Conservation (phyloP, 35 echinoderm and acorn worm genomes). For the Holothuria glaberrima region DNA sequence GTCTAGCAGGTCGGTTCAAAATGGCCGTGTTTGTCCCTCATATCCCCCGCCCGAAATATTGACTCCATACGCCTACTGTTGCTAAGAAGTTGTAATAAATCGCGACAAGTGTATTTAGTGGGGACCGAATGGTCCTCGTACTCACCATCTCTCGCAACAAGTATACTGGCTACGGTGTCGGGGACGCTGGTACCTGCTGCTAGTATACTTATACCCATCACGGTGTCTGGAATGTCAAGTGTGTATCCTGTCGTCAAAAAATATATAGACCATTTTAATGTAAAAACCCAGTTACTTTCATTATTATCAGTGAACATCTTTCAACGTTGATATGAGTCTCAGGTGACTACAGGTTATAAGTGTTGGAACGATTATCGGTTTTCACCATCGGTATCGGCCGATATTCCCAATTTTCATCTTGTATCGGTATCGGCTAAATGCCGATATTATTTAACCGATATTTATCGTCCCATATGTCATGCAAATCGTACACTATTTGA, state of each 20-base stretch:
- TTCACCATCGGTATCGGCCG: too few species aligned
- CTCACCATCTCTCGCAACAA: constrained; percentile 95
- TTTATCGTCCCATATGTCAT: too few species aligned
- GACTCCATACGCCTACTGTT: too few species aligned
- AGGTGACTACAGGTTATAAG: neutral
- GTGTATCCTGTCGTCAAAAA: constrained; percentile 71
- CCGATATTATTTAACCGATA: too few species aligned
- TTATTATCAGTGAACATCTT: neutral
- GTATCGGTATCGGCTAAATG: too few species aligned
- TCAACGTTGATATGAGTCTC: neutral
- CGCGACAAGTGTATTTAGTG: too few species aligned
- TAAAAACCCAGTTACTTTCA: neutral
- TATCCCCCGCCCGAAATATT: too few species aligned
- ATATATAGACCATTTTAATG: neutral
- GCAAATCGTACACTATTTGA: too few species aligned
- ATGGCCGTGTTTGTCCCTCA: too few species aligned
- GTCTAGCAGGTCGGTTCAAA: too few species aligned
- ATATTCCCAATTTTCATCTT: too few species aligned
- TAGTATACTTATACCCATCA: constrained; percentile 89
- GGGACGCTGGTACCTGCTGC: constrained; percentile 96
- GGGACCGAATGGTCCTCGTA: neutral
- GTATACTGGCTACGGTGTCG: constrained; percentile 86
- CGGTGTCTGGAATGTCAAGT: constrained; percentile 84
- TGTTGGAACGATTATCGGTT: neutral
- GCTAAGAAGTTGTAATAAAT: too few species aligned